Conservation (phyloP, 2,113 vertebrate species). For the Archocentrus centrarchus region DNA sequence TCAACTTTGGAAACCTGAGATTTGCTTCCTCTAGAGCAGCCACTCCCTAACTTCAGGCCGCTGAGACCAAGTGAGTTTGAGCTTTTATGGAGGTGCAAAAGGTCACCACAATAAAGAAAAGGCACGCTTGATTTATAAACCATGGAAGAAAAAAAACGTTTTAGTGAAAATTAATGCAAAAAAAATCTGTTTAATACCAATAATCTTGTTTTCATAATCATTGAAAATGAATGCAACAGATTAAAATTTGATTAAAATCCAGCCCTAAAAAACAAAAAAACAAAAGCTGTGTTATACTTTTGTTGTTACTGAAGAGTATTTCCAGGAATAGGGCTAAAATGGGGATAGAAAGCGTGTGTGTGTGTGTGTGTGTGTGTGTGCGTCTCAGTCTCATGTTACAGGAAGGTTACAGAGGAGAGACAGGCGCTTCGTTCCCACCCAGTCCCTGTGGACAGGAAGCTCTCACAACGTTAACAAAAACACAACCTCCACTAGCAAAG, state of each 20-base stretch:
- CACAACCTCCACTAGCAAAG: not conserved
- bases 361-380: not conserved
- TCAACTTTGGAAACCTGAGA: not conserved
- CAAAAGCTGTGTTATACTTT: not conserved
- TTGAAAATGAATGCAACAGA: no score
- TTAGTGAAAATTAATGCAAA: no score
- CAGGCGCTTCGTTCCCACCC: slow-evolving; percentile 59
- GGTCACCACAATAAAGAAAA: not conserved
- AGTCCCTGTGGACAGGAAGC: slow-evolving; percentile 55
- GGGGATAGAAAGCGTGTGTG: slow-evolving; percentile 6
- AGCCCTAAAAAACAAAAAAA: not conserved
- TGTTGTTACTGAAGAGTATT: slow-evolving; percentile 23
- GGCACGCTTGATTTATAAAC: not conserved
- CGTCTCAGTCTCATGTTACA: slow-evolving; percentile 64
- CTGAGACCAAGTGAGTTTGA: not conserved
- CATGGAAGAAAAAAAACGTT: no score
- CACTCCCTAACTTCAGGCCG: not conserved
- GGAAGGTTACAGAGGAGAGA: slow-evolving; percentile 23
- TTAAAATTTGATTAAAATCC: not conserved
- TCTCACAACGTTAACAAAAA: slow-evolving; percentile 34
- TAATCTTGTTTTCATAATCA: no score
- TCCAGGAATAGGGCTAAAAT: slow-evolving; percentile 44
- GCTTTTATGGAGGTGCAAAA: not conserved
- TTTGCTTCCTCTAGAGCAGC: not conserved
- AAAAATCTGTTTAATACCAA: no score